Evolutionary conservation across 2,888 invertebrate species (phyloP).

Genomic region (Epinotia ramella): DNA sequence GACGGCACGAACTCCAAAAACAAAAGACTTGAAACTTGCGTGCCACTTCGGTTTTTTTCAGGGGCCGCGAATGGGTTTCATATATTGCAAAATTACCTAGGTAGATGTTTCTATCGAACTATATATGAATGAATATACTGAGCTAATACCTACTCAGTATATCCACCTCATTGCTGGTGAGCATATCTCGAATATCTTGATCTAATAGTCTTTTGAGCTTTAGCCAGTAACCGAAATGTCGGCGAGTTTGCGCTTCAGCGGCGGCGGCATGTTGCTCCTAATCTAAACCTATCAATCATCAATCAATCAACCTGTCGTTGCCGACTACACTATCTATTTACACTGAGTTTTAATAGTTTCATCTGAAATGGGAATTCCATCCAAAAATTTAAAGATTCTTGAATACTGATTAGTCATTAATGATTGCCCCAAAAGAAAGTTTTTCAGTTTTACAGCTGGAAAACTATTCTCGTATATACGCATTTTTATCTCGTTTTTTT

Average conservation of each 20-base stretch:
- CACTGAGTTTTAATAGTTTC: no score
- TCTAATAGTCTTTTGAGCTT: neutral
- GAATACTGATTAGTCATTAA: no score
- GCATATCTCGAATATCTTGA: neutral
- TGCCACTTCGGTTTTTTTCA: no score
- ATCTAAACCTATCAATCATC: neutral
- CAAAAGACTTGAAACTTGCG: no score
- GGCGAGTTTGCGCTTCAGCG: neutral
- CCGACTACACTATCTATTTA: neutral
- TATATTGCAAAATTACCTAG: no score
- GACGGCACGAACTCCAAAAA: no score
- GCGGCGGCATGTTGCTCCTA: neutral
- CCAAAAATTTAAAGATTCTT: no score
- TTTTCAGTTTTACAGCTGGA: neutral
- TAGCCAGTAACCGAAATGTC: slow-evolving; percentile 2
- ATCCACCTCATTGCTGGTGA: neutral
- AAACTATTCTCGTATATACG: neutral
- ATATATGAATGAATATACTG: neutral
- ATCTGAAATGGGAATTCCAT: no score
- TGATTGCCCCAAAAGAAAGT: neutral
- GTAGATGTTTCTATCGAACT: no score
- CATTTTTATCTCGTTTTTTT: slow-evolving; percentile 14
- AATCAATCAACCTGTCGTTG: neutral
- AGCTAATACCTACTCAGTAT: neutral
- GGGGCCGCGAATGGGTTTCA: no score